These are phyloP conservation scores for Erpetoichthys calabaricus DNA, from an alignment of 2,797 vertebrate species.

Conservation along the genomic window DNA sequence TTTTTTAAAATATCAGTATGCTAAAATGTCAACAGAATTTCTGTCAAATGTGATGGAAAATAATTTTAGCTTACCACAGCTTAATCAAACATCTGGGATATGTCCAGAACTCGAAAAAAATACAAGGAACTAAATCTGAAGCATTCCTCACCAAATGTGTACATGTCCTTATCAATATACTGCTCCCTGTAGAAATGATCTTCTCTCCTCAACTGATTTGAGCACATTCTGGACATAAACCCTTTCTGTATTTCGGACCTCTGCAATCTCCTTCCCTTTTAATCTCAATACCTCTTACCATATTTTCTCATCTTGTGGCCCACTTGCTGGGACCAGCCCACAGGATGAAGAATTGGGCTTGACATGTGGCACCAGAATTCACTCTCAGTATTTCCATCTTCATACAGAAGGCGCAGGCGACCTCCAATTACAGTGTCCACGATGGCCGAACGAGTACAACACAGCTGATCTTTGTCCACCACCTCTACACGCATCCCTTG, in stretches of 20 bases:
- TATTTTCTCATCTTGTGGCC: constrained; percentile 67
- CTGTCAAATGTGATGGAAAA: no score
- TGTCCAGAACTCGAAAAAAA: no score
- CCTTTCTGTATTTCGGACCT: neutral
- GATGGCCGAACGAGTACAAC: constrained; percentile 65
- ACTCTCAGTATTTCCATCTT: constrained; percentile 55
- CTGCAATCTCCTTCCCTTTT: neutral
- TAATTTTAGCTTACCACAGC: no score
- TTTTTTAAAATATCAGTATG: no score
- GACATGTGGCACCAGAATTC: constrained; percentile 94
- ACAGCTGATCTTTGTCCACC: constrained; percentile 72
- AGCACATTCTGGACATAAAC: no score
- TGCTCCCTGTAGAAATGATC: no score
- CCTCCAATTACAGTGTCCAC: constrained; percentile 70
- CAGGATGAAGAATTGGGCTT: constrained; percentile 79
- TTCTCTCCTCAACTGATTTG: no score
- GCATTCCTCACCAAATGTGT: no score
- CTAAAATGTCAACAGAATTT: no score
- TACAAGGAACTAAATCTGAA: no score
- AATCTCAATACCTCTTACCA: constrained; percentile 32
- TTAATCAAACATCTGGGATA: no score
- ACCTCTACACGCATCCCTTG: constrained; percentile 78
- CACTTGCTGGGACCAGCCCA: constrained; percentile 81
- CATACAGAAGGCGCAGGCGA: constrained; percentile 72
- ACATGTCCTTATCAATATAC: no score